A percentile compares a stretch with the other conserved stretches of the same genome.
phyloP scores from a whole-genome alignment of 2,113 vertebrate species.

The Catharus bicknelli region DNA sequence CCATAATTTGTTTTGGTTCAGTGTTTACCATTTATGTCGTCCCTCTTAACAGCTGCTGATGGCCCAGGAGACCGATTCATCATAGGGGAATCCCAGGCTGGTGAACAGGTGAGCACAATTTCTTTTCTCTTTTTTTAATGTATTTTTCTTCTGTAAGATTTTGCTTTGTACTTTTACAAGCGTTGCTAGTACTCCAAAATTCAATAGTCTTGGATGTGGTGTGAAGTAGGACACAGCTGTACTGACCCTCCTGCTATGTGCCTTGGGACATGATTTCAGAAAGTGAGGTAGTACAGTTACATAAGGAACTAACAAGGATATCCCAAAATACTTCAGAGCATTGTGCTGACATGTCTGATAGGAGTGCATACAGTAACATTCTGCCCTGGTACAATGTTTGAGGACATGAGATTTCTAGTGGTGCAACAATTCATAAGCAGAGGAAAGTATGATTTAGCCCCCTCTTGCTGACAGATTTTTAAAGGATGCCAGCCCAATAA shows the following conservation, averaged over 20 bases:
- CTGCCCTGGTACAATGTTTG: neutral
- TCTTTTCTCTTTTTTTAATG: neutral
- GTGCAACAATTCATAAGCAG: neutral
- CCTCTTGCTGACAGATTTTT: neutral
- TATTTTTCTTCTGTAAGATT: neutral
- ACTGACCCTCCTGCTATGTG: neutral
- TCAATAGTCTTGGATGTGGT: neutral
- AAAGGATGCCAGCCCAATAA: neutral
- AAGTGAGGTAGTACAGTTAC: neutral
- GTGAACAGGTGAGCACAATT: constrained; percentile 87
- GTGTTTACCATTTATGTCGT: constrained; percentile 47
- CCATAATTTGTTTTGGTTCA: neutral
- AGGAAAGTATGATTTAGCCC: neutral
- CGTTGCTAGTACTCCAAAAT: neutral
- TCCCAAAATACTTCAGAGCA: constrained; percentile 23
- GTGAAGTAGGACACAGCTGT: constrained; percentile 36
- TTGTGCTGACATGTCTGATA: neutral
- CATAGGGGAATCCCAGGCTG: constrained; percentile 98
- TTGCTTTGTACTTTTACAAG: neutral
- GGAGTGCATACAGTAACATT: neutral
- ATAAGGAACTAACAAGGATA: constrained; percentile 31
- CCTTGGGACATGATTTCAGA: constrained; percentile 36
- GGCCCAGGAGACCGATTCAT: constrained; percentile 98
- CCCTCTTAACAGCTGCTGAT: constrained; percentile 87
- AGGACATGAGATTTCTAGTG: neutral